These are phyloP conservation scores for Anagrus nilaparvatae DNA, from an alignment of 1,140 invertebrate genomes.

Conservation along the genomic window DNA sequence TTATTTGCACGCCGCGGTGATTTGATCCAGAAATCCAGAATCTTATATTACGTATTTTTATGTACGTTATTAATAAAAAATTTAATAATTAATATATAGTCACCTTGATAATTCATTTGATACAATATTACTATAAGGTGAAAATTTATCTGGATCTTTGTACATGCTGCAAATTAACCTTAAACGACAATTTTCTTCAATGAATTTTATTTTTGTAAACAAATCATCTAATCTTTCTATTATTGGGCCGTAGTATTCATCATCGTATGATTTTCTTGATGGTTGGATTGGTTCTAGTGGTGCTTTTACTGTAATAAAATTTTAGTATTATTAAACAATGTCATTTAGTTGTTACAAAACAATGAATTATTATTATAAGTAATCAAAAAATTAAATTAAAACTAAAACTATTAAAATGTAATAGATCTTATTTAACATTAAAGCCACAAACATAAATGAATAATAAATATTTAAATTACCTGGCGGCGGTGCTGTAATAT, in stretches of 20 bases:
- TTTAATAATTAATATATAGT: conserved; percentile 14
- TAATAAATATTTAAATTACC: too few species aligned
- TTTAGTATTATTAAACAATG: background rate
- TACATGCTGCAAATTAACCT: conserved; percentile 72
- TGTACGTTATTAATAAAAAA: background rate
- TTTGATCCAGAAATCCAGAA: conserved; percentile 17
- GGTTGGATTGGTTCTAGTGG: background rate
- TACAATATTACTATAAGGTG: conserved; percentile 73
- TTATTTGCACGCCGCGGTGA: background rate
- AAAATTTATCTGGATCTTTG: conserved; percentile 62
- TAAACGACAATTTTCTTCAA: conserved; percentile 61
- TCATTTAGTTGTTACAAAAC: too few species aligned
- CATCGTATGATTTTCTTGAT: conserved; percentile 33
- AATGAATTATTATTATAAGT: too few species aligned
- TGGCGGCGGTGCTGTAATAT: too few species aligned
- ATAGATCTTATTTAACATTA: too few species aligned
- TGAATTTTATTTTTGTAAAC: conserved; percentile 52
- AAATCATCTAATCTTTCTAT: conserved; percentile 64
- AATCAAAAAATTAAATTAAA: too few species aligned
- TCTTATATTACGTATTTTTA: background rate
- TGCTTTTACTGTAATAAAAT: background rate
- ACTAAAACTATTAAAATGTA: too few species aligned
- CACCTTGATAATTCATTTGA: conserved; percentile 78
- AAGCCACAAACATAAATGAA: too few species aligned
- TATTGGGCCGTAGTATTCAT: conserved; percentile 71